These are phyloP conservation scores for Cetoscarus ocellatus DNA, from an alignment of 2,797 vertebrate genomes.

Conservation along the genomic window DNA sequence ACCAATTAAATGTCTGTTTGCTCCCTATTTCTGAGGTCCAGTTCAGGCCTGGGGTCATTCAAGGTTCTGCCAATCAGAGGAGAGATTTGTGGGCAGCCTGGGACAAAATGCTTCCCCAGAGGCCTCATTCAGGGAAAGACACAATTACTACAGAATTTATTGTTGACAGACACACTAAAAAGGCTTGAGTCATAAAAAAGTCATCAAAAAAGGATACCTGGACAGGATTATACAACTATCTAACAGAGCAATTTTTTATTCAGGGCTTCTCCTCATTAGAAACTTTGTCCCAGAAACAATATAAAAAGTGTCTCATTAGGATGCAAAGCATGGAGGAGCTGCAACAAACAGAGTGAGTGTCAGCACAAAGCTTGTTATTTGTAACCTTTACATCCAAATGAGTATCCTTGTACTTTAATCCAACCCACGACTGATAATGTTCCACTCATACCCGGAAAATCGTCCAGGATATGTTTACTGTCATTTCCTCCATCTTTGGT, in stretches of 20 bases:
- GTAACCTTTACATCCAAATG: constrained; percentile 63
- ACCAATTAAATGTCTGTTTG: constrained; percentile 46
- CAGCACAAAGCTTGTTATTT: constrained; percentile 51
- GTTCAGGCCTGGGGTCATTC: constrained; percentile 39
- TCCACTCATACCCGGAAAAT: constrained; percentile 56
- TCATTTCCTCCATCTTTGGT: constrained; percentile 58
- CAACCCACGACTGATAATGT: constrained; percentile 50
- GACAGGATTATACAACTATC: constrained; percentile 16
- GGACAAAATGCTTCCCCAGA: constrained; percentile 29
- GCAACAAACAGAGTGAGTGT: constrained; percentile 50
- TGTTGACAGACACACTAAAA: constrained; percentile 27
- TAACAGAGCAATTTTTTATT: constrained; percentile 17
- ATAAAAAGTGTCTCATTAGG: constrained; percentile 39
- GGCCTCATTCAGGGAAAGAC: constrained; percentile 29
- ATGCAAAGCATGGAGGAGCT: constrained; percentile 49
- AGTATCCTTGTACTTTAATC: constrained; percentile 49
- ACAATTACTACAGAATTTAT: constrained; percentile 51
- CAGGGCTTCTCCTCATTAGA: constrained; percentile 48
- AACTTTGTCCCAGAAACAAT: constrained; percentile 36
- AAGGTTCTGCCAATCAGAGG: constrained; percentile 23
- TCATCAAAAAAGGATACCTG: background rate
- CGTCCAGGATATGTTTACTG: constrained; percentile 69
- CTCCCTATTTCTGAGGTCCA: constrained; percentile 42
- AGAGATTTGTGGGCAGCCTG: constrained; percentile 25
- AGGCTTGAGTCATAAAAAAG: constrained; percentile 3